Conservation (phyloP, 2,888 invertebrate species). For the Synergus umbraculus region DNA sequence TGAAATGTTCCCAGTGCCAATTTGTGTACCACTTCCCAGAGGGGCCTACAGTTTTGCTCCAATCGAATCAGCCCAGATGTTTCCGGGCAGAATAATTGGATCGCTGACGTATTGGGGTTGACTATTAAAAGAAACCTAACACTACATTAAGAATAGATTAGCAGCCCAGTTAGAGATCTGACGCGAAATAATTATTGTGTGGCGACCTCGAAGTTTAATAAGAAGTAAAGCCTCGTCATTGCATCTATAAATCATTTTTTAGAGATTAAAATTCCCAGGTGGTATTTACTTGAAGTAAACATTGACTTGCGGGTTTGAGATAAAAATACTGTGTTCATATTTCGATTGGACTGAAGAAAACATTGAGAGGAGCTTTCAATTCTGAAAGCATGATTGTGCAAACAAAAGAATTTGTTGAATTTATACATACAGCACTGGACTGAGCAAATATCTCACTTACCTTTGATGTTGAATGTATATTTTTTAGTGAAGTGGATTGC, state of each 20-base stretch:
- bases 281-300: background rate
- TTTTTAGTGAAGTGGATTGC: slow-evolving; percentile 25
- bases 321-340: background rate
- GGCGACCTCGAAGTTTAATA: background rate
- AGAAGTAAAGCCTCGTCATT: no score
- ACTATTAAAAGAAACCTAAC: slow-evolving; percentile 54
- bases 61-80: slow-evolving; percentile 45
- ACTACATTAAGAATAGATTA: slow-evolving; percentile 48
- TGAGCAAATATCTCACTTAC: background rate
- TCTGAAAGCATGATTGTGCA: background rate
- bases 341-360: background rate
- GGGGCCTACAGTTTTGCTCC: slow-evolving; percentile 4
- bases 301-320: background rate
- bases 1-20: slow-evolving; percentile 10
- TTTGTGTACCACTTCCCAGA: slow-evolving; percentile 9
- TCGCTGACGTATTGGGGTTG: slow-evolving; percentile 45
- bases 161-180: slow-evolving; percentile 23
- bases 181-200: background rate
- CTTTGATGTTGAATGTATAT: slow-evolving; percentile 5
- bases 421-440: background rate
- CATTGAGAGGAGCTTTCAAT: background rate
- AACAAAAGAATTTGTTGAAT: background rate
- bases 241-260: no score
- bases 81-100: slow-evolving; percentile 50
- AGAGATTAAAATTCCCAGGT: background rate